Conservation (phyloP, 2,888 invertebrate genomes). For the Serripes groenlandicus region DNA sequence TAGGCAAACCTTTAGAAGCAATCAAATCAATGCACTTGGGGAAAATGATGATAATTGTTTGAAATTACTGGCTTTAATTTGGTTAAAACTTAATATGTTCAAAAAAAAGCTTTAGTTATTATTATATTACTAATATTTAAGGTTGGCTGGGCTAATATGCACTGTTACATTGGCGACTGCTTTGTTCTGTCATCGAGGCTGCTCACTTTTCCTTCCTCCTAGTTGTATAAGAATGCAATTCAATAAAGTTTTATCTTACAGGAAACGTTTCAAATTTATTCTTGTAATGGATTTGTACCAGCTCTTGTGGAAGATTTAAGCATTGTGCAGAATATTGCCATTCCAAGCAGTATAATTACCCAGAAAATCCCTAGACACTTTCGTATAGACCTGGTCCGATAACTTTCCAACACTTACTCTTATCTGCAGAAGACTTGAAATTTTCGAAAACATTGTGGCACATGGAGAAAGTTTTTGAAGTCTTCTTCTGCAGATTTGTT, state of each 20-base stretch:
- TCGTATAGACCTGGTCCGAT: background rate
- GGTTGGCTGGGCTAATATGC: too few species aligned
- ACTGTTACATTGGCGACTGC: too few species aligned
- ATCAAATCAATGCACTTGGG: too few species aligned
- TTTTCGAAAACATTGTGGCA: background rate
- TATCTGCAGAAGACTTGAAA: background rate
- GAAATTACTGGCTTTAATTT: background rate
- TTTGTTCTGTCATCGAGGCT: too few species aligned
- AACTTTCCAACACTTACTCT: background rate
- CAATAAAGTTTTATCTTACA: too few species aligned
- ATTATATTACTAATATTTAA: too few species aligned
- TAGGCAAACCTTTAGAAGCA: too few species aligned
- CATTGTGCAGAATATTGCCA: slow-evolving; percentile 18
- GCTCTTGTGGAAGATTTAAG: slow-evolving; percentile 4
- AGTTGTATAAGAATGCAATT: too few species aligned
- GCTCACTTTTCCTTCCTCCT: too few species aligned
- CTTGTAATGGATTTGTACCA: slow-evolving; percentile 8
- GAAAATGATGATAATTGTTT: background rate
- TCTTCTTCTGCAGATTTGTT: too few species aligned
- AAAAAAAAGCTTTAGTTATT: too few species aligned
- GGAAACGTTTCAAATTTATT: too few species aligned
- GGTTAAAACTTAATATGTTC: background rate
- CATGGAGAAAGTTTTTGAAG: background rate
- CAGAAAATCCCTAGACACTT: slow-evolving; percentile 1
- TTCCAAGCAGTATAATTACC: slow-evolving; percentile 13